Conservation (phyloP, 2,797 vertebrate genomes). For the Myotis daubentonii region DNA sequence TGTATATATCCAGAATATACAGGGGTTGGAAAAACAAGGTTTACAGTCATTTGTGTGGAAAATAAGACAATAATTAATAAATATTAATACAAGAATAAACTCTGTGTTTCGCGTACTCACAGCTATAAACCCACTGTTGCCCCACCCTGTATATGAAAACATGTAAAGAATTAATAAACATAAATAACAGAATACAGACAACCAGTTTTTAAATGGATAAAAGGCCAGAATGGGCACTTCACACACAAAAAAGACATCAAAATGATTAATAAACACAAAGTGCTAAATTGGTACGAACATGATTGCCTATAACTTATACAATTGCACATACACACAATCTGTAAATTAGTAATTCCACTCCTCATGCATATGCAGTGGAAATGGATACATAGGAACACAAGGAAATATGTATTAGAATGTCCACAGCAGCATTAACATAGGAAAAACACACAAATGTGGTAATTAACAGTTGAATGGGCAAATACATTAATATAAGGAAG, state of each 20-base stretch:
- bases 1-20: not conserved
- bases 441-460: not conserved
- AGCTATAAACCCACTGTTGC: not conserved
- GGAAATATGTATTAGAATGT: not conserved
- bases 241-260: not conserved
- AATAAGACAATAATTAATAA: too few relatives aligned
- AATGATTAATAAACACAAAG: not conserved
- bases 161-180: not conserved
- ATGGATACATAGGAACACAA: not conserved
- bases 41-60: too few relatives aligned
- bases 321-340: not conserved
- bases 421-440: not conserved
- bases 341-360: not conserved
- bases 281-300: not conserved
- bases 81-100: not conserved
- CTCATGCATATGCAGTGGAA: not conserved
- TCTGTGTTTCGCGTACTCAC: not conserved
- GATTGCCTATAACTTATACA: not conserved
- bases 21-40: not conserved
- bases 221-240: not conserved
- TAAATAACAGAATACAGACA: not conserved
- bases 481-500: not conserved
- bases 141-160: not conserved
- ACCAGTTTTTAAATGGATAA: not conserved
- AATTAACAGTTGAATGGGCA: not conserved